phyloP scores from a whole-genome alignment of 2,113 vertebrate species.

The Motacilla tschutschensis region DNA sequence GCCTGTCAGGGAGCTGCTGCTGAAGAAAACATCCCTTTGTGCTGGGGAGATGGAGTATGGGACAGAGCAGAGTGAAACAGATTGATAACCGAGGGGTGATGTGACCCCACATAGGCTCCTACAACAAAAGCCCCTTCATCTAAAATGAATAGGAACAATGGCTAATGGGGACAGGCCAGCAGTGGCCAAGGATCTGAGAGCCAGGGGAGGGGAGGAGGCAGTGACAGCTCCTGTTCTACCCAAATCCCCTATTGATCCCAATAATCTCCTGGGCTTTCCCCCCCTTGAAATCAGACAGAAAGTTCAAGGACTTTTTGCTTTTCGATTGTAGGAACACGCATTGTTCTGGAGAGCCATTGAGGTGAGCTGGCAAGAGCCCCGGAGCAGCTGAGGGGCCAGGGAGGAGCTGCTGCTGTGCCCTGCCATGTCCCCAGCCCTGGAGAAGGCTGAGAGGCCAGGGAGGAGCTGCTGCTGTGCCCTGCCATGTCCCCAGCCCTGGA shows the following conservation, averaged over 20 bases:
- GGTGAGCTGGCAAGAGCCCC: not conserved
- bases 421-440: not conserved
- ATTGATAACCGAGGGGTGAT: constrained; percentile 46
- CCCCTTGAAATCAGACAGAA: constrained; percentile 17
- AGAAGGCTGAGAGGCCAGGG: too few species aligned
- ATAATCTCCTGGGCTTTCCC: constrained; percentile 37
- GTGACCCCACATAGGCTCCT: constrained; percentile 40
- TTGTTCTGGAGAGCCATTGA: not conserved
- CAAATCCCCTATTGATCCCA: constrained; percentile 33
- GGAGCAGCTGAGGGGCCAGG: not conserved
- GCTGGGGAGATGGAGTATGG: not conserved
- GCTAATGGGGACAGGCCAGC: constrained; percentile 26
- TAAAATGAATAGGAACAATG: constrained; percentile 56
- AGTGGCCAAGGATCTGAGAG: not conserved
- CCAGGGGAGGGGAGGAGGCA: constrained; percentile 29
- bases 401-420: not conserved
- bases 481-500: too few species aligned
- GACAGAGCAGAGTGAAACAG: constrained; percentile 35
- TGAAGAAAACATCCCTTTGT: constrained; percentile 64
- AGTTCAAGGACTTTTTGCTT: constrained; percentile 56
- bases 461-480: too few species aligned
- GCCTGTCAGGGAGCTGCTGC: constrained; percentile 26
- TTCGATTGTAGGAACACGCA: not conserved
- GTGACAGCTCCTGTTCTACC: not conserved
- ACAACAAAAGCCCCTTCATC: constrained; percentile 65